Evolutionary conservation across 1,140 invertebrate genomes (phyloP).

Genomic region (Tetranychus cinnabarinus): DNA sequence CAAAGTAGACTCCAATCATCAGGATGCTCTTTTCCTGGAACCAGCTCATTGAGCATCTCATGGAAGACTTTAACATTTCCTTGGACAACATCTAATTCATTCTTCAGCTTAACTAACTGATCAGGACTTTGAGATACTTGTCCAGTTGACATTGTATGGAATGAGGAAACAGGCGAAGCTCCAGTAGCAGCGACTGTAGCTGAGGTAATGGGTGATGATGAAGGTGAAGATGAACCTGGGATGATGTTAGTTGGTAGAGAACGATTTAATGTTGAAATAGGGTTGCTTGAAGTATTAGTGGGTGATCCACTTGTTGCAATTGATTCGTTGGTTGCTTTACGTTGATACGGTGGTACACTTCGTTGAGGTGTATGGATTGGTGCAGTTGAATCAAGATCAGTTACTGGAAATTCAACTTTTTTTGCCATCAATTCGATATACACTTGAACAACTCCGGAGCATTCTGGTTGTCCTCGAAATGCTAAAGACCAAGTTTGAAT

Average conservation of each 20-base stretch:
- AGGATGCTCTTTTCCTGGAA: slow-evolving; percentile 39
- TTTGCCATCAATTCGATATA: slow-evolving; percentile 83
- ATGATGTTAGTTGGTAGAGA: neutral
- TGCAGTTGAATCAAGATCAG: slow-evolving; percentile 76
- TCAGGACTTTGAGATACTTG: slow-evolving; percentile 37
- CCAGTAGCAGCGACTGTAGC: neutral
- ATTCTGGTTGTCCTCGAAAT: slow-evolving; percentile 64
- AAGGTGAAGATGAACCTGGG: neutral
- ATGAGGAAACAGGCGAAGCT: neutral
- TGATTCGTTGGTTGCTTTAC: neutral
- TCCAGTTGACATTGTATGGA: slow-evolving; percentile 50
- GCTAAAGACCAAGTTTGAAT: slow-evolving; percentile 79
- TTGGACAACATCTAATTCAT: slow-evolving; percentile 75
- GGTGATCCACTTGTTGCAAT: neutral
- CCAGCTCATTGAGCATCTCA: slow-evolving; percentile 78
- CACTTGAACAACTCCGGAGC: slow-evolving; percentile 71
- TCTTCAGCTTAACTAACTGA: slow-evolving; percentile 61
- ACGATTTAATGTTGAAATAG: neutral
- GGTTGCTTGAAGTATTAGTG: neutral
- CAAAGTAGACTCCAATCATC: slow-evolving; percentile 46
- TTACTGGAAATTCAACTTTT: slow-evolving; percentile 92
- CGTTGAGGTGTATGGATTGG: slow-evolving; percentile 89
- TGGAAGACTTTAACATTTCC: slow-evolving; percentile 77
- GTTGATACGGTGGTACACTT: slow-evolving; percentile 17
- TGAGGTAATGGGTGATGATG: neutral